Conservation (phyloP, 2,797 vertebrate genomes). For the Micromesistius poutassou region DNA sequence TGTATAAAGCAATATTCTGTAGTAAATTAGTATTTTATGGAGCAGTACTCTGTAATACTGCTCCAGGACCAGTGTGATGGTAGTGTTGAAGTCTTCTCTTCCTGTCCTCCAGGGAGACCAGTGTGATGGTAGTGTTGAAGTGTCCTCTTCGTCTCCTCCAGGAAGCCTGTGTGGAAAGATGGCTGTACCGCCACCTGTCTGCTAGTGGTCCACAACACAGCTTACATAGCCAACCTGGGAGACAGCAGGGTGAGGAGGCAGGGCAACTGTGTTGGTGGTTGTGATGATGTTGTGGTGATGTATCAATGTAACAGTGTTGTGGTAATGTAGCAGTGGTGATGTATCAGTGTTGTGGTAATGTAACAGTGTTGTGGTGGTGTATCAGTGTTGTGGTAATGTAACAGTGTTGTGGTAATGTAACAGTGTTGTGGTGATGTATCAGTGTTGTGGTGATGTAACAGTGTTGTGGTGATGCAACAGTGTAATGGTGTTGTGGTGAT, state of each 20-base stretch:
- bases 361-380: not conserved
- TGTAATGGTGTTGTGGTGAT: not conserved
- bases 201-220: slow-evolving; percentile 82
- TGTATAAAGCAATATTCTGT: too few relatives aligned
- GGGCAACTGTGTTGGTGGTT: not conserved
- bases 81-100: too few relatives aligned
- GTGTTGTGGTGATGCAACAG: not conserved
- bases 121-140: not conserved
- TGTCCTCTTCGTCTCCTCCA: slow-evolving; percentile 47
- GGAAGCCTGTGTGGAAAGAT: slow-evolving; percentile 97
- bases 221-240: slow-evolving; percentile 93
- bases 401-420: not conserved
- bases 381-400: not conserved
- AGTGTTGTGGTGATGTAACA: not conserved
- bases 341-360: not conserved
- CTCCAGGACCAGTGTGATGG: too few relatives aligned
- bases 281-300: not conserved
- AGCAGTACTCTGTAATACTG: too few relatives aligned
- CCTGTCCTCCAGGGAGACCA: not conserved
- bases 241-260: slow-evolving; percentile 83
- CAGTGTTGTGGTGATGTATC: not conserved
- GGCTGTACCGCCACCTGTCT: slow-evolving; percentile 94
- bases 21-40: too few relatives aligned
- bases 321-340: not conserved
- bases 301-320: not conserved